phyloP scores from a whole-genome alignment of 2,113 vertebrate genomes.

The Toxotes jaculatrix region DNA sequence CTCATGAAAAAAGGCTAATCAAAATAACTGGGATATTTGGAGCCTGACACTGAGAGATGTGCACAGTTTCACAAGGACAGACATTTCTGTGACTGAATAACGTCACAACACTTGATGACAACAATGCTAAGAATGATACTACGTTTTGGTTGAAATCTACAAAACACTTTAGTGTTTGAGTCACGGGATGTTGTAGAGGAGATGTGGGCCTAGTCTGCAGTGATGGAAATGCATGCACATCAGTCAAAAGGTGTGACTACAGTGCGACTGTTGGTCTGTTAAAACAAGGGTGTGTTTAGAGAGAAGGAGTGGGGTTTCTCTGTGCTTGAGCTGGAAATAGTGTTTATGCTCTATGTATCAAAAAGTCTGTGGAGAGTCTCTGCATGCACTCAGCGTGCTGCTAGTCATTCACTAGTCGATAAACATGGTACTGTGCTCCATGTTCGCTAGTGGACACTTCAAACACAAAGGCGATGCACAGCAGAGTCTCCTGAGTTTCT shows the following conservation, averaged over 20 bases:
- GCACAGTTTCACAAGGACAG: not conserved
- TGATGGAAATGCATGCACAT: conserved; percentile 22
- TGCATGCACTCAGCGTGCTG: conserved; percentile 65
- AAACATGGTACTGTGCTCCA: conserved; percentile 95
- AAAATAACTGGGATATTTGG: not conserved
- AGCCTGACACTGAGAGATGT: not conserved
- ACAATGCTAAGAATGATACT: not conserved
- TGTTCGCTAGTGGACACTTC: conserved; percentile 97
- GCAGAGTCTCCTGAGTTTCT: conserved; percentile 96
- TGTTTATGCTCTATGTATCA: conserved; percentile 63
- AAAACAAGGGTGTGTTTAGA: conserved; percentile 51
- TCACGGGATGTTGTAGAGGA: not conserved
- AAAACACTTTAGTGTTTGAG: conserved; percentile 18
- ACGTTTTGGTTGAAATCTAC: not conserved
- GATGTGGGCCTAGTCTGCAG: conserved; percentile 14
- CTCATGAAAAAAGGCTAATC: not conserved
- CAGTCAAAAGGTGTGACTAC: conserved; percentile 60
- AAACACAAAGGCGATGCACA: conserved; percentile 96
- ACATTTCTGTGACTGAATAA: not conserved
- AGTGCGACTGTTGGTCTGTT: conserved; percentile 73
- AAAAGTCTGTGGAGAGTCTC: conserved; percentile 69
- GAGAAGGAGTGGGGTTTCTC: conserved; percentile 37
- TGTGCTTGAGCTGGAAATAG: conserved; percentile 65
- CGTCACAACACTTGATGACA: not conserved
- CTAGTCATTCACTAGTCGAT: conserved; percentile 96